Base-by-base conservation (phyloP, 2,888 invertebrate genomes). In the Lochmaea crataegi region DNA sequence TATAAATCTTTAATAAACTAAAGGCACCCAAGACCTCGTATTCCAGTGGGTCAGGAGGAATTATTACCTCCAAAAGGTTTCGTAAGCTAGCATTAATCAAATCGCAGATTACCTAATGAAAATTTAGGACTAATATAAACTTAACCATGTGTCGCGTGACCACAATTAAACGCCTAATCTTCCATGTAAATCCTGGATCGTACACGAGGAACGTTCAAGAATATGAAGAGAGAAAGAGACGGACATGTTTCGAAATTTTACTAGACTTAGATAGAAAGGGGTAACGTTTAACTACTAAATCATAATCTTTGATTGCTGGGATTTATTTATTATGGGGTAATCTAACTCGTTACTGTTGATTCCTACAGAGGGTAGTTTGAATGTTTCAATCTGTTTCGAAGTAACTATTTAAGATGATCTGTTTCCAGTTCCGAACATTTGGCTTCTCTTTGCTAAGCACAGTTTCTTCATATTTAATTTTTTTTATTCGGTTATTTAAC, bases 101-200 rank as follows among this genome's bases (percentile, higher is more conserved):
- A 26, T n/a, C 48, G 16, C 41, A 32, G 68, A 68, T 68, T 68
- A 68, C 26, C 48, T 68, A 61, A 68, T 68, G 61, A 68, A 68
- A 68, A 68, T 68, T 68, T 68, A 61, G 68, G 60, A 60, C 51
- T 68, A 32, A 68, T 68, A 61, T 68, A 68, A 68, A 68, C 68
- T 61, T 38, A 61, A 68, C 60, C 67, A 48, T 68, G 48, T 61
- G 68, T 68, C 38, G 61, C 61, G 68, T 68, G 61, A 68, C 68
- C 68, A 41, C 61, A 68, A 68, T 68, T 68, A 68, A 38, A 68
- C 14, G 45, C 38, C 18, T 68, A 68, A 68, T 68, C 68, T 68
- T 14, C 11, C 16, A 16, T n/a, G 26, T 61, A 18, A 9, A 18
- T 18, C 4, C 26, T 48, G 51, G 68, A 10, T 48, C 38, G 68